These are phyloP conservation scores for Macroteleia sp. DNA, from an alignment of 2,888 invertebrate species.

Conservation along the genomic window DNA sequence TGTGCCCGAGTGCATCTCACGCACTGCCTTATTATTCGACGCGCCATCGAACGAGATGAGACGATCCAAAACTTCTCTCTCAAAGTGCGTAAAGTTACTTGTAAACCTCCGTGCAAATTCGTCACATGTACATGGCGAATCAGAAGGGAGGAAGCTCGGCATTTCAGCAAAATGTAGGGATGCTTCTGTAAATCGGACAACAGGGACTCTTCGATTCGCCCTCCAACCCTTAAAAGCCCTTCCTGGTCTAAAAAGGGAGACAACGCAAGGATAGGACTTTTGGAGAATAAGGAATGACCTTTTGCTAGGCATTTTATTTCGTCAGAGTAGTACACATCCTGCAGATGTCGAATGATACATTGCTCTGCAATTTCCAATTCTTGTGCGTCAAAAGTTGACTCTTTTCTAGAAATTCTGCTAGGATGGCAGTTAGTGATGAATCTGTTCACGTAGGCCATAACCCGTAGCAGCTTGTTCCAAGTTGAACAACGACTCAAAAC, in stretches of 20 bases:
- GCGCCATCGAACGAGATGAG: neutral
- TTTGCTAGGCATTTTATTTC: neutral
- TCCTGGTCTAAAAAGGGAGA: neutral
- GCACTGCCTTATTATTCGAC: neutral
- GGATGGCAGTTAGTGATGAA: neutral
- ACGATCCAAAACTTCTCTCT: neutral
- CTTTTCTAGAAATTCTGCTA: neutral
- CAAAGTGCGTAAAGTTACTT: neutral
- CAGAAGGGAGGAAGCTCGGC: neutral
- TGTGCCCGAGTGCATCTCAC: neutral
- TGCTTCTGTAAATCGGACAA: neutral
- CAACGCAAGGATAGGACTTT: neutral
- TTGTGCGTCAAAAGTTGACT: neutral
- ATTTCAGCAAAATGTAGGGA: neutral
- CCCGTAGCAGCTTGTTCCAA: neutral
- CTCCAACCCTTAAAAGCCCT: constrained; percentile 1
- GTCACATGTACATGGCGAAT: neutral
- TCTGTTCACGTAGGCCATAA: neutral
- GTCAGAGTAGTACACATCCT: neutral
- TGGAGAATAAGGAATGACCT: neutral
- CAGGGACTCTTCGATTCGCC: neutral
- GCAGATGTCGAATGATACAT: neutral
- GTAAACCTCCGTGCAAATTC: constrained; percentile 1
- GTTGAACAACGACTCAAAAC: neutral
- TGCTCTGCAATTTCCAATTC: neutral